A percentile compares a stretch with the other conserved stretches of the same genome.
These are phyloP conservation scores for Eucidaris tribuloides DNA, from an alignment of 35 echinoderm and acorn worm genomes.

Conservation along the genomic window DNA sequence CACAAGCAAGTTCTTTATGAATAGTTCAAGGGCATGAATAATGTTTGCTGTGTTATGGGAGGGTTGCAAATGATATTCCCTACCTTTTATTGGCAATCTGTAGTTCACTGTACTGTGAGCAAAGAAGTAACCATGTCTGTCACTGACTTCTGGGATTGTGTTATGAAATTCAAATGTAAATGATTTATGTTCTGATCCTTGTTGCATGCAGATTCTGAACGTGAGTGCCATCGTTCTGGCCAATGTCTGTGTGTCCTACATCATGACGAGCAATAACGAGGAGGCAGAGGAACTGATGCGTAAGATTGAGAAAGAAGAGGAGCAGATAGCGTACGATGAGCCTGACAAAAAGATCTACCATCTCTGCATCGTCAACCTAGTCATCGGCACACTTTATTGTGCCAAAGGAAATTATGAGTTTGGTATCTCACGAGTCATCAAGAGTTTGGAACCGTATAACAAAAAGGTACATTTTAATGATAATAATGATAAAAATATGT, in stretches of 20 bases:
- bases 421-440: constrained; percentile 98
- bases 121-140: too few relatives aligned
- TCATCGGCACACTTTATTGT: constrained; percentile 97
- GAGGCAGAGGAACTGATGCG: constrained; percentile 99
- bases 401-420: constrained; percentile 99
- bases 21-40: too few relatives aligned
- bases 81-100: too few relatives aligned
- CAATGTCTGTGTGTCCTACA: constrained; percentile 98
- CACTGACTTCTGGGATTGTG: too few relatives aligned
- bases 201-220: constrained; percentile 77
- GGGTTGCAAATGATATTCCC: too few relatives aligned
- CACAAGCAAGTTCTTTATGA: too few relatives aligned
- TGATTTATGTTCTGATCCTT: too few relatives aligned
- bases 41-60: too few relatives aligned
- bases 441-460: constrained; percentile 96
- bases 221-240: constrained; percentile 99
- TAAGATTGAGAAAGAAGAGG: constrained; percentile 96
- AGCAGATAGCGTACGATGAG: constrained; percentile 94
- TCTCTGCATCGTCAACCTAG: constrained; percentile 96
- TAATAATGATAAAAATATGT: too few relatives aligned
- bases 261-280: constrained; percentile 98
- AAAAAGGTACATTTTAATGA: constrained; percentile 77
- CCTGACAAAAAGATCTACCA: constrained; percentile 99
- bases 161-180: too few relatives aligned
- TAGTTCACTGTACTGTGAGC: too few relatives aligned